Percentiles rank a stretch among this genome's conserved stretches.
Evolutionary conservation across 2,797 vertebrate genomes (phyloP).

Genomic region (Crypturellus tataupa): DNA sequence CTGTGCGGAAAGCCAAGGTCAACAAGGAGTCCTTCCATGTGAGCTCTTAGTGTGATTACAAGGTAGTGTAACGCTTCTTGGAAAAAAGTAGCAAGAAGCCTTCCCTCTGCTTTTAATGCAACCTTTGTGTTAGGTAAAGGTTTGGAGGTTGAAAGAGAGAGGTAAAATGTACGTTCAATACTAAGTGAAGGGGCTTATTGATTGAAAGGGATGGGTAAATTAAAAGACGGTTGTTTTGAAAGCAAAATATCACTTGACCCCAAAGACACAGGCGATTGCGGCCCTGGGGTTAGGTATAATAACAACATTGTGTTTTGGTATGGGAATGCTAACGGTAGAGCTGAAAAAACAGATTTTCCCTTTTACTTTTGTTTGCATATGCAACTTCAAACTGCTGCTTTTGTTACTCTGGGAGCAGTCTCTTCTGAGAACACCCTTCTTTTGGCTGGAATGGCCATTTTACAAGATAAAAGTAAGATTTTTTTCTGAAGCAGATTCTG

Average conservation of each 20-base stretch:
- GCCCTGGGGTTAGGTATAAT: not conserved
- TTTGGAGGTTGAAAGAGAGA: slow-evolving; percentile 26
- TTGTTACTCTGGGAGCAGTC: not conserved
- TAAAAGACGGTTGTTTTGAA: slow-evolving; percentile 51
- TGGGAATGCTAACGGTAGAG: not conserved
- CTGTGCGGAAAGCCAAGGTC: slow-evolving; percentile 67
- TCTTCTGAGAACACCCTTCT: slow-evolving; percentile 11
- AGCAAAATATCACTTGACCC: slow-evolving; percentile 45
- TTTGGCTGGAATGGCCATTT: slow-evolving; percentile 62
- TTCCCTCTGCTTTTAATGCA: slow-evolving; percentile 24
- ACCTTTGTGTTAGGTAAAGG: slow-evolving; percentile 42
- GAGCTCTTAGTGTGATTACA: slow-evolving; percentile 64
- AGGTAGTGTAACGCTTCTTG: slow-evolving; percentile 34
- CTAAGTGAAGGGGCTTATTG: slow-evolving; percentile 11
- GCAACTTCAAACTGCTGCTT: slow-evolving; percentile 34
- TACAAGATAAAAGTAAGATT: slow-evolving; percentile 74
- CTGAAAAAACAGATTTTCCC: not conserved
- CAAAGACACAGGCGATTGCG: not conserved
- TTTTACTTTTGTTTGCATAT: not conserved
- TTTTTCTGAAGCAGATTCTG: slow-evolving; percentile 75
- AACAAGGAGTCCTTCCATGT: slow-evolving; percentile 46
- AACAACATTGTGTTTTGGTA: not conserved
- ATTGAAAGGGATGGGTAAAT: slow-evolving; percentile 50
- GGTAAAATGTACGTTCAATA: not conserved
- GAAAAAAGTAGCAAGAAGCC: slow-evolving; percentile 36